A percentile compares a stretch with the other conserved stretches of the same genome.
Conservation (phyloP, 2,797 vertebrate genomes). For the Sebastolobus alascanus region DNA sequence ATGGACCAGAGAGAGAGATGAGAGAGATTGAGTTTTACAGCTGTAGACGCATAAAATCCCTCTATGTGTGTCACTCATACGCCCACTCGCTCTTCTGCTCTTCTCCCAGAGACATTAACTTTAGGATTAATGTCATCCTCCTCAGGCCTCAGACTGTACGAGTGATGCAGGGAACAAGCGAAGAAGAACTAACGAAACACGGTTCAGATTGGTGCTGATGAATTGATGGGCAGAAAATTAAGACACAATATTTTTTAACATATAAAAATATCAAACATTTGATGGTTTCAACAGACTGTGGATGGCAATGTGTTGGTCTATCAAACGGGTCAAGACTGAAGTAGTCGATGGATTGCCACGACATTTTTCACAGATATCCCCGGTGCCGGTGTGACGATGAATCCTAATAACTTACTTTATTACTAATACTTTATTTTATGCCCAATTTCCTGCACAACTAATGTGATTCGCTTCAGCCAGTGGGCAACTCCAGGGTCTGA, state of each 20-base stretch:
- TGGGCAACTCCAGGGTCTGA: no score
- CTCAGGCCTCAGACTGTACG: constrained; percentile 28
- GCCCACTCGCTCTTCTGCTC: constrained; percentile 48
- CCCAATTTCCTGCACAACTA: not conserved
- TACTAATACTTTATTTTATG: not conserved
- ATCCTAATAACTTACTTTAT: not conserved
- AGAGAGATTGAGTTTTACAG: constrained; percentile 49
- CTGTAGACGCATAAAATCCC: constrained; percentile 61
- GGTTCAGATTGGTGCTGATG: constrained; percentile 1
- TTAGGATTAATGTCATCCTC: constrained; percentile 69
- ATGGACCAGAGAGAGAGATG: constrained; percentile 43
- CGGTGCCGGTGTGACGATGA: not conserved
- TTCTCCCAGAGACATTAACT: constrained; percentile 61
- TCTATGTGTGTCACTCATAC: constrained; percentile 70
- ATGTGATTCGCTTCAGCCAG: not conserved
- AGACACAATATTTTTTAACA: not conserved
- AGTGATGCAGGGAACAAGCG: constrained; percentile 21
- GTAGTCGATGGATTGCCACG: not conserved
- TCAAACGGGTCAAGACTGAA: not conserved
- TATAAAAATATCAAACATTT: not conserved
- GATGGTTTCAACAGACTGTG: not conserved
- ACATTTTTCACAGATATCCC: not conserved
- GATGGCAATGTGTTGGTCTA: not conserved
- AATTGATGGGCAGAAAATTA: not conserved
- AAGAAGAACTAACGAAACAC: constrained; percentile 27